Base-by-base conservation (phyloP, 2,113 vertebrate species). In the Ranitomeya variabilis region DNA sequence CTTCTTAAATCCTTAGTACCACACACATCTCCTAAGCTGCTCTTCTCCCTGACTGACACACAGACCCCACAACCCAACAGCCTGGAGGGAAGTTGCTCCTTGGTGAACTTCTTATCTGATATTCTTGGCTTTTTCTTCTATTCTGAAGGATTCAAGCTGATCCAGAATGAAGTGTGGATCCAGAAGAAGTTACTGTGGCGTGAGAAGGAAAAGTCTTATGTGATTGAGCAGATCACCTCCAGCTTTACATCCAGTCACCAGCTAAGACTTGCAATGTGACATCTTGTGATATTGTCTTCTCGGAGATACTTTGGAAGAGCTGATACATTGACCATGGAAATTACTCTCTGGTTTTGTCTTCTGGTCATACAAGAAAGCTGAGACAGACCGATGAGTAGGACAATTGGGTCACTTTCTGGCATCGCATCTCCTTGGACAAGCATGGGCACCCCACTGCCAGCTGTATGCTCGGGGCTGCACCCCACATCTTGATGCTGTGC, bases 401-500 rank as follows among this genome's bases (percentile, higher is more conserved):
- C 78, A 71, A 16, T 55, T 55, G 18, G 60, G 57, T 31, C 67
- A 73, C 16, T 21, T 19, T 37, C 71, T 45, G 13, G 12, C 37
- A 77, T 16, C 23, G 23, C 15, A 23, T 31, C 60, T 64, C n/a
- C 60, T 78, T 19, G 45, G 76, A 77, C 15, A 83, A 88, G 23
- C 31, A 88, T 88, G 87, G 59, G 69, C 69, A 66, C 59, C 67
- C 37, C 15, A 31, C 13, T 77, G 57, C 19, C 37, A 31, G 57
- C 87, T 77, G 80, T 57, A 57, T 83, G 80, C 26, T 62, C 69
- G 55, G 69, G 18, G 80, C 52, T 77, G 31, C 57, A 19, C 59
- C 59, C 16, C 69, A 83, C 19, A 37, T 82, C 71, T 83, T 88
- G 80, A 88, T 88, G 87, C 87, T 88, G 87, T 66, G 79, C 69